Percentiles rank a stretch among this genome's conserved stretches.
Evolutionary conservation across 2,113 vertebrate genomes (phyloP).

Genomic region (Chamaetylas fuelleborni): DNA sequence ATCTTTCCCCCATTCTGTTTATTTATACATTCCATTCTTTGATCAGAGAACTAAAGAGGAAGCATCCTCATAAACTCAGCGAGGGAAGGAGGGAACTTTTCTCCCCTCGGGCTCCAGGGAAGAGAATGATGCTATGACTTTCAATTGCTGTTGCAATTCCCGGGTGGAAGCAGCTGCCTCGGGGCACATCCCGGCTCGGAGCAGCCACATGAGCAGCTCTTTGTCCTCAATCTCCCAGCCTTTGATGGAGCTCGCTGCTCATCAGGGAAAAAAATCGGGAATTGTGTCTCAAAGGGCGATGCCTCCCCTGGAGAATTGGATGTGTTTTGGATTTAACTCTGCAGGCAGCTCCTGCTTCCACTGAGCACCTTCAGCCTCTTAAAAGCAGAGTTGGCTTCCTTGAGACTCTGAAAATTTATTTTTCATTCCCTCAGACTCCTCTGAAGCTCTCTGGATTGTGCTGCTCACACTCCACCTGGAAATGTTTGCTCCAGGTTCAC

Average conservation of each 20-base stretch:
- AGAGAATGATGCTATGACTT: neutral
- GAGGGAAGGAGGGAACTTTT: neutral
- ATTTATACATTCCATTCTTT: neutral
- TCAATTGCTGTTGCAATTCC: neutral
- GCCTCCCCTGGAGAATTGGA: accelerated
- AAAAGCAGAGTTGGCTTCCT: accelerated
- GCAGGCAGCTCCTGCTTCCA: neutral
- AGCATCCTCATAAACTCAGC: neutral
- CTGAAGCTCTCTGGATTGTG: neutral
- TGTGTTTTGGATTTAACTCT: neutral
- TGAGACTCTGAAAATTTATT: neutral
- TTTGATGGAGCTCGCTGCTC: neutral
- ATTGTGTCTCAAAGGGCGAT: neutral
- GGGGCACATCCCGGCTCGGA: neutral
- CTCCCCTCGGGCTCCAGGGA: neutral
- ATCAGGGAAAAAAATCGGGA: neutral
- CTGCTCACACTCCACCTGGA: neutral
- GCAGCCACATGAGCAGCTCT: neutral
- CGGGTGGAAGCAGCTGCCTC: constrained; percentile 10
- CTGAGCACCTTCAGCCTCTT: neutral
- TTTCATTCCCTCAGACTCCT: neutral
- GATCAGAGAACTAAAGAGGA: neutral
- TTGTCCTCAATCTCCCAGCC: neutral
- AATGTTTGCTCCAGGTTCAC: neutral
- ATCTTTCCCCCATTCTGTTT: neutral